Evolutionary conservation across 2,797 vertebrate species (phyloP).

Genomic region (Mus minutoides): DNA sequence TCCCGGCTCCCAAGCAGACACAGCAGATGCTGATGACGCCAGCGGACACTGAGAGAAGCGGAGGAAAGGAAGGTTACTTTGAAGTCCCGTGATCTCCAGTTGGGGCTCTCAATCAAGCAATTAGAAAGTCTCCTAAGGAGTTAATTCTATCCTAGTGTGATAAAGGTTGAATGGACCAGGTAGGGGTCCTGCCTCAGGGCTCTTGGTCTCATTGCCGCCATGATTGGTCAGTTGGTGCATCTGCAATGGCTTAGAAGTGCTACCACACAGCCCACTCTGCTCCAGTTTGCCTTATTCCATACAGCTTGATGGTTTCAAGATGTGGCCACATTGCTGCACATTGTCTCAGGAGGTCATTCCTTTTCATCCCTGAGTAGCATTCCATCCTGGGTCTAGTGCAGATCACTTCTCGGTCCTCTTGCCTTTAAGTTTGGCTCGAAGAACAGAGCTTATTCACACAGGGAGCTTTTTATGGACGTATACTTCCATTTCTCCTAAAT

Average conservation of each 20-base stretch:
- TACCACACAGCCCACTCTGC: background rate
- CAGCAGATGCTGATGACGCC: background rate
- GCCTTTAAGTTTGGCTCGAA: background rate
- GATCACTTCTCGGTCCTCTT: background rate
- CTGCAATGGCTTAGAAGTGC: too few species aligned
- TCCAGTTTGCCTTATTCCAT: background rate
- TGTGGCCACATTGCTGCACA: background rate
- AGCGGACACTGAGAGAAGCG: background rate
- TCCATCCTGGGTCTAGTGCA: background rate
- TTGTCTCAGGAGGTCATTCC: too few species aligned
- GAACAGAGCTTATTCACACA: background rate
- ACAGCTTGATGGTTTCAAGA: background rate
- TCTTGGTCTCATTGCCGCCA: too few species aligned
- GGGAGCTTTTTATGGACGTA: background rate
- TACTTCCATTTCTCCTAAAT: background rate
- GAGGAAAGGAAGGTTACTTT: background rate
- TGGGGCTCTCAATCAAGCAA: background rate
- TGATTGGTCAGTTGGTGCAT: background rate
- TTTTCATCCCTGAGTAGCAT: background rate
- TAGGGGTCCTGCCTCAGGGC: background rate
- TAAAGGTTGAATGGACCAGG: background rate
- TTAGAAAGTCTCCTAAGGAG: background rate
- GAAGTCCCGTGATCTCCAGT: background rate
- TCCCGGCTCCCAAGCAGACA: background rate
- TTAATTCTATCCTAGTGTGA: background rate